These are phyloP conservation scores for Hippoglossus stenolepis DNA, from an alignment of 2,113 vertebrate species.

Conservation along the genomic window DNA sequence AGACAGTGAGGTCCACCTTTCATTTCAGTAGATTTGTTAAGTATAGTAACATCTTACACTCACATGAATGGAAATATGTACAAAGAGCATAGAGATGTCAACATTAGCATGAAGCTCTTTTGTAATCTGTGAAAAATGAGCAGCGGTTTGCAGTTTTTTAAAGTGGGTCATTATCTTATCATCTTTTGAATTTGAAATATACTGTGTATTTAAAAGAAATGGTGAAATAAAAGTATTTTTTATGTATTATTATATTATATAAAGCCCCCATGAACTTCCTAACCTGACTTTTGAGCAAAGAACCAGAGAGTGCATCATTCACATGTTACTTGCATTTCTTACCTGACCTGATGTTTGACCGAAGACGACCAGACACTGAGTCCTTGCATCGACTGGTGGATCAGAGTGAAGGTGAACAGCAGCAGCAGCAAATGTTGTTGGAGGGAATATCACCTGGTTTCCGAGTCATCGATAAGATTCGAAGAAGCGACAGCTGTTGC, in stretches of 20 bases:
- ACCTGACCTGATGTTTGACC: conserved; percentile 60
- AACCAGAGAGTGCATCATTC: not conserved
- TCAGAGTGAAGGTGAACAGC: conserved; percentile 16
- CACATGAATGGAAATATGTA: too few species aligned
- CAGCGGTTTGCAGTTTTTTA: not conserved
- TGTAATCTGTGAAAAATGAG: not conserved
- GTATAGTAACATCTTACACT: too few species aligned
- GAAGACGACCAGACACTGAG: conserved; percentile 21
- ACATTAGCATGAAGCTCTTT: too few species aligned
- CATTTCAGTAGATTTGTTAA: too few species aligned
- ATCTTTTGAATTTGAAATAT: too few species aligned
- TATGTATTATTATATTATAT: not conserved
- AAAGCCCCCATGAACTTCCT: not conserved
- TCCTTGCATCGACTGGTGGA: conserved; percentile 44
- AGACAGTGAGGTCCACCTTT: too few species aligned
- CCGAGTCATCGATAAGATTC: not conserved
- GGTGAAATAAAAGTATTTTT: not conserved
- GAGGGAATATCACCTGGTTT: not conserved
- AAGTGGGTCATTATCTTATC: not conserved
- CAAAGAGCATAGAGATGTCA: too few species aligned
- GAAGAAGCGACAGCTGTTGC: not conserved
- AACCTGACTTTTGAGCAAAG: not conserved
- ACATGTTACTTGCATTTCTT: conserved; percentile 42
- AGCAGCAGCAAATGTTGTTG: conserved; percentile 5
- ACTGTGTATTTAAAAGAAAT: not conserved